Evolutionary conservation across 2,888 invertebrate species (phyloP).

Genomic region (Callinectes sapidus): DNA sequence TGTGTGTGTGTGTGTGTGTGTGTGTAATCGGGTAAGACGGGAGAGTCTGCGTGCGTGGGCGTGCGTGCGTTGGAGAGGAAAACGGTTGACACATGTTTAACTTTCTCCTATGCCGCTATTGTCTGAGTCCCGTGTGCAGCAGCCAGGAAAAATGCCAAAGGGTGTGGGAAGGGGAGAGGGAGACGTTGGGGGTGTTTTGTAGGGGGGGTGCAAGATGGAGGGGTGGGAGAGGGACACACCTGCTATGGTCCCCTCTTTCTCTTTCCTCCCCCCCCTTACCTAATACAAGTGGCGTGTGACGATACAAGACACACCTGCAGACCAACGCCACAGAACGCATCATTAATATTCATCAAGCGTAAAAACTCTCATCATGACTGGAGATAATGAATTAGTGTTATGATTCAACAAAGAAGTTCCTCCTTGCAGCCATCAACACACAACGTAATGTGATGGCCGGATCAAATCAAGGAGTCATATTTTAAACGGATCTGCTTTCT

Average conservation of each 20-base stretch:
- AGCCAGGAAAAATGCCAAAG: background rate
- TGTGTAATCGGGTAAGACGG: background rate
- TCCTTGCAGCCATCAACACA: background rate
- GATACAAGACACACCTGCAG: background rate
- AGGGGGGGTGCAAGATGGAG: background rate
- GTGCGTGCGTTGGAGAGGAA: conserved; percentile 7
- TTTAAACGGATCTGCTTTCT: too few relatives aligned
- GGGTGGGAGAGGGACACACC: background rate
- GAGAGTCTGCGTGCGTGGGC: background rate
- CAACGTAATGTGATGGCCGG: too few relatives aligned
- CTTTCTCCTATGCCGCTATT: background rate
- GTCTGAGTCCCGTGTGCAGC: background rate
- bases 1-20: conserved; percentile 25
- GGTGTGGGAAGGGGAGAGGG: background rate
- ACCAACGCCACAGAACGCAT: background rate
- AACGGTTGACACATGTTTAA: background rate
- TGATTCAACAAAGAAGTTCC: background rate
- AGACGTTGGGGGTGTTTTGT: background rate
- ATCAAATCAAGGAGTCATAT: too few relatives aligned
- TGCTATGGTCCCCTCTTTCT: background rate
- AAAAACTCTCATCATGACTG: background rate
- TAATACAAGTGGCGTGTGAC: background rate
- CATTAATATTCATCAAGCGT: background rate
- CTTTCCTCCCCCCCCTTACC: background rate
- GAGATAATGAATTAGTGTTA: background rate